A percentile compares a stretch with the other conserved stretches of the same genome.
Evolutionary conservation across 2,888 invertebrate genomes (phyloP).

Genomic region (Agriotes lineatus): DNA sequence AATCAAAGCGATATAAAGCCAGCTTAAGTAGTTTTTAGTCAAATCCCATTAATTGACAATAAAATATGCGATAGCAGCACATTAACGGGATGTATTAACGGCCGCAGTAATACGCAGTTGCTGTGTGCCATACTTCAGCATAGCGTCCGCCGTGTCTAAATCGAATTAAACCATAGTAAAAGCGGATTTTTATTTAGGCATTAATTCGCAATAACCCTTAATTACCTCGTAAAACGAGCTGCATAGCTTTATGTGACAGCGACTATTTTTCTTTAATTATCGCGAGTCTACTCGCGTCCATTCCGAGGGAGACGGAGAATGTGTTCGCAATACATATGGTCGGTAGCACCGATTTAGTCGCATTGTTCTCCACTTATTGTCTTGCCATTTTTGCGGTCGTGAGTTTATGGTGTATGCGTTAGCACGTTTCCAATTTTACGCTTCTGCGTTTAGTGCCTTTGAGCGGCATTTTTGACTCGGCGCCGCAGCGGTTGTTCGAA

Average conservation of each 20-base stretch:
- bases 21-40: no score
- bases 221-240: slow-evolving; percentile 9
- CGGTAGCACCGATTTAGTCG: slow-evolving; percentile 18
- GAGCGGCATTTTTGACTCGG: no score
- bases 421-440: slow-evolving; percentile 40
- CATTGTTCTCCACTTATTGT: slow-evolving; percentile 18
- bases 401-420: slow-evolving; percentile 17
- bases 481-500: no score
- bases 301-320: background rate
- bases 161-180: slow-evolving; percentile 8
- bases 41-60: background rate
- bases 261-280: background rate
- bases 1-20: no score
- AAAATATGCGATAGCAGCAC: background rate
- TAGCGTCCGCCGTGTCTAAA: background rate
- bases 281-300: no score
- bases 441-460: slow-evolving; percentile 26
- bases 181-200: slow-evolving; percentile 6
- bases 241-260: slow-evolving; percentile 9
- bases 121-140: background rate
- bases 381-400: slow-evolving; percentile 14
- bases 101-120: background rate
- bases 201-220: slow-evolving; percentile 17
- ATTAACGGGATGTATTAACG: background rate
- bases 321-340: background rate